Conservation (phyloP, 2,888 invertebrate species). For the Vesta saturnalis region DNA sequence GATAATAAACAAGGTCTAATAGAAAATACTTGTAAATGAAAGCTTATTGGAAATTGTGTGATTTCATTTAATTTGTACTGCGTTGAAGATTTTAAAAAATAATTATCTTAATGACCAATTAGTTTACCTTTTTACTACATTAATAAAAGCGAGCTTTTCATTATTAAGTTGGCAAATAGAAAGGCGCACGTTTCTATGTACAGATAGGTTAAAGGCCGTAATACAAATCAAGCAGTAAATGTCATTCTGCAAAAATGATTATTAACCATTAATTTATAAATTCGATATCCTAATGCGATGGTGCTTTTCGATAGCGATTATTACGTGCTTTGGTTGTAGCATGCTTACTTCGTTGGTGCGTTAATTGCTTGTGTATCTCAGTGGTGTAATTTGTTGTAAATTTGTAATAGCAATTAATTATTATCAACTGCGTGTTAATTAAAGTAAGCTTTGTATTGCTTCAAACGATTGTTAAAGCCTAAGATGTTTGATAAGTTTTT, state of each 20-base stretch:
- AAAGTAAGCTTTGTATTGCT: too few species aligned
- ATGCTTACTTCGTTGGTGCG: neutral
- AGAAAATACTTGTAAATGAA: too few species aligned
- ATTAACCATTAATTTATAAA: neutral
- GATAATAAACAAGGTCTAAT: too few species aligned
- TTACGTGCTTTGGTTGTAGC: neutral
- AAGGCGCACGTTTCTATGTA: too few species aligned
- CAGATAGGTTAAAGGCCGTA: too few species aligned
- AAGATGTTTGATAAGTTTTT: too few species aligned
- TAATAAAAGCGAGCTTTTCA: neutral
- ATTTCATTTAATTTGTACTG: too few species aligned
- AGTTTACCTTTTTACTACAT: conserved; percentile 4
- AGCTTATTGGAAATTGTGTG: too few species aligned
- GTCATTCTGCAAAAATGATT: too few species aligned
- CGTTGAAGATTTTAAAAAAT: neutral
- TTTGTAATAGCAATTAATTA: neutral
- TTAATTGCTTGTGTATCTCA: neutral
- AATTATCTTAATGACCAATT: neutral
- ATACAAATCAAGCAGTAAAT: too few species aligned
- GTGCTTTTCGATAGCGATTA: conserved; percentile 1
- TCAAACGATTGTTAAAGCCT: neutral
- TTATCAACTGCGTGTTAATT: neutral
- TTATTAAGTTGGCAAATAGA: too few species aligned
- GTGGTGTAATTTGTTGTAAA: neutral
- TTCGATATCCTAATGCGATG: neutral